Conservation (phyloP, 2,113 vertebrate species). For the Rhynchomys soricoides region DNA sequence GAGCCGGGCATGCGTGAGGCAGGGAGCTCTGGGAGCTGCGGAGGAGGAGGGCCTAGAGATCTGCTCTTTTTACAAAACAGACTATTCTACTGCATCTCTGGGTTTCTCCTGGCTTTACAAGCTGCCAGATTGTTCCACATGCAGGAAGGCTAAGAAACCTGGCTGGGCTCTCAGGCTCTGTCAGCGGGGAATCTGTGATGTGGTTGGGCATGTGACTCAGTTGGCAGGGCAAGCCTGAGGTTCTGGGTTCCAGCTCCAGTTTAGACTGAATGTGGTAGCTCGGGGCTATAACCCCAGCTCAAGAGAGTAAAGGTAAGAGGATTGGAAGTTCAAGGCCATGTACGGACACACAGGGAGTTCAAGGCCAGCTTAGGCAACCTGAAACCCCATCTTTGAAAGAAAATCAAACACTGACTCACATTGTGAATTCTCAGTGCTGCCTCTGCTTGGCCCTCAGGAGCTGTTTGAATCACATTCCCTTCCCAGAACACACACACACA, state of each 20-base stretch:
- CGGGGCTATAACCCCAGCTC: too few species aligned
- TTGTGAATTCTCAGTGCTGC: not conserved
- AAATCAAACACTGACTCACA: not conserved
- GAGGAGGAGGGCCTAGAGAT: constrained; percentile 59
- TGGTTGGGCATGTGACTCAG: not conserved
- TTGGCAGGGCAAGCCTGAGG: not conserved
- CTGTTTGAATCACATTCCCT: not conserved
- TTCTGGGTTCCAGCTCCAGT: not conserved
- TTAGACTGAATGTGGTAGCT: not conserved
- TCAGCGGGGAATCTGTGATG: not conserved
- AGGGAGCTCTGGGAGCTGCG: constrained; percentile 73
- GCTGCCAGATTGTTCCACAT: constrained; percentile 72
- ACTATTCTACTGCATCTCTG: constrained; percentile 10
- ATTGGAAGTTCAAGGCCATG: too few species aligned
- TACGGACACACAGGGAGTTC: not conserved
- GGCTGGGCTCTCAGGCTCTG: constrained; percentile 29
- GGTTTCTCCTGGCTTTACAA: constrained; percentile 72
- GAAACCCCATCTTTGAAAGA: not conserved
- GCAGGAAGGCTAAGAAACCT: constrained; percentile 78
- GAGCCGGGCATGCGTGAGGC: constrained; percentile 84
- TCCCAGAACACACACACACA: too few species aligned
- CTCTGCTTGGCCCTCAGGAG: not conserved
- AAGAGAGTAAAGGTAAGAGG: too few species aligned
- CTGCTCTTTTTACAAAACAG: constrained; percentile 46
- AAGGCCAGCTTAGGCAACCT: not conserved